These are phyloP conservation scores for Microplitis deprimator DNA, from an alignment of 2,888 invertebrate genomes.

Conservation along the genomic window DNA sequence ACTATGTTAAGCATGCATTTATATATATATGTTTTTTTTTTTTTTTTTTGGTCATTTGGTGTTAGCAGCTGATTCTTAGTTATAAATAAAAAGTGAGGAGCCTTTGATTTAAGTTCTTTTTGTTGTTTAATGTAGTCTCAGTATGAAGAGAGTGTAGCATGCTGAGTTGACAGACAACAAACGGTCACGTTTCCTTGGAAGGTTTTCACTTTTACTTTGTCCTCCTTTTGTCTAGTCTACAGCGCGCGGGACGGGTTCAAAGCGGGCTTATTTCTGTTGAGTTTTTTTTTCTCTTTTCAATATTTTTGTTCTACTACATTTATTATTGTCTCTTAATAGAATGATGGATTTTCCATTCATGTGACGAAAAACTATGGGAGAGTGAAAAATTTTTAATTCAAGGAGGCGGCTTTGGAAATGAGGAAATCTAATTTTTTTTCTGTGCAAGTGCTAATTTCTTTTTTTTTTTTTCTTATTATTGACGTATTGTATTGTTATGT, in stretches of 20 bases:
- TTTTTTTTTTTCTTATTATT: constrained; percentile 28
- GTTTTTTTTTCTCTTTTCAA: background rate
- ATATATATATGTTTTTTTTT: constrained; percentile 6
- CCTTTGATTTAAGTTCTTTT: constrained; percentile 4
- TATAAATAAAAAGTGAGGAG: background rate
- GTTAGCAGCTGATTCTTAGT: constrained; percentile 9
- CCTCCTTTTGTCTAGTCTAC: constrained; percentile 20
- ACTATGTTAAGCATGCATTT: constrained; percentile 11
- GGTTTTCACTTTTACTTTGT: constrained; percentile 33
- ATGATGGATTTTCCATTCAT: background rate
- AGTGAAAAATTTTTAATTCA: background rate
- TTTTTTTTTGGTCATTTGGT: constrained; percentile 12
- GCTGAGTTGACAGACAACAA: constrained; percentile 36
- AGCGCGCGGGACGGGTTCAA: constrained; percentile 25
- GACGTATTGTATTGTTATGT: constrained; percentile 43
- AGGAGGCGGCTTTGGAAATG: background rate
- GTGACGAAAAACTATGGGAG: constrained; percentile 28
- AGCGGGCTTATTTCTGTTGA: constrained; percentile 20
- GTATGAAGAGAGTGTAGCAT: constrained; percentile 32
- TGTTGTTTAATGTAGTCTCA: constrained; percentile 7
- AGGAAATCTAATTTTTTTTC: constrained; percentile 9
- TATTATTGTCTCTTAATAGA: constrained; percentile 7
- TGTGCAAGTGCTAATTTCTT: constrained; percentile 33
- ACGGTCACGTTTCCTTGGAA: constrained; percentile 28
- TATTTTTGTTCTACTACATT: background rate